phyloP scores from a whole-genome alignment of 2,888 invertebrate species.

The Spodoptera littoralis region DNA sequence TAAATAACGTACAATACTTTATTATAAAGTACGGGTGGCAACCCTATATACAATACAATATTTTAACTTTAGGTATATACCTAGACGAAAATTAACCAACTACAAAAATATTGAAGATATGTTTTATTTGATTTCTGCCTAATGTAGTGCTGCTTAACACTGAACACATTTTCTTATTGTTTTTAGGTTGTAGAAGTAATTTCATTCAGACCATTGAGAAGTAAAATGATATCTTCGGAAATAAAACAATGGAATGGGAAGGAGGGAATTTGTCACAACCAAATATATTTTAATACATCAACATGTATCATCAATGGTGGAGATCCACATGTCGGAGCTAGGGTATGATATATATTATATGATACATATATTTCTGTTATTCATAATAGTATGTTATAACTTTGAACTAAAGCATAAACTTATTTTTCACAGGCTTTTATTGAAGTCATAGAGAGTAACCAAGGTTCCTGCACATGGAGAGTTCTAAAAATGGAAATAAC shows the following conservation, averaged over 20 bases:
- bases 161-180: not conserved
- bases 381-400: not conserved
- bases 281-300: slow-evolving; percentile 88
- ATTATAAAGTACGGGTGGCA: too few relatives aligned
- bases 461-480: slow-evolving; percentile 89
- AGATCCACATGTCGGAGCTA: slow-evolving; percentile 89
- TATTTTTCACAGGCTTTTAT: slow-evolving; percentile 83
- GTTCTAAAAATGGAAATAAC: slow-evolving; percentile 82
- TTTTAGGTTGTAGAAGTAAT: slow-evolving; percentile 88
- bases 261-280: slow-evolving; percentile 88
- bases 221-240: slow-evolving; percentile 85
- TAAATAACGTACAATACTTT: too few relatives aligned
- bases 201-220: slow-evolving; percentile 89
- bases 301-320: slow-evolving; percentile 86
- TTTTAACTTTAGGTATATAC: too few relatives aligned
- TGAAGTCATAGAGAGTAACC: slow-evolving; percentile 93
- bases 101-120: too few relatives aligned
- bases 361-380: slow-evolving; percentile 11
- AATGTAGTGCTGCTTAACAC: too few relatives aligned
- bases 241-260: slow-evolving; percentile 81
- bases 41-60: too few relatives aligned
- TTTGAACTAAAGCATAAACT: not conserved
- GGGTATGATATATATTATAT: slow-evolving; percentile 76
- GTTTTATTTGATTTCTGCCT: too few relatives aligned
- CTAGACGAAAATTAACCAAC: too few relatives aligned